Evolutionary conservation across 2,888 invertebrate species (phyloP).

Genomic region (Spilosoma lubricipeda): DNA sequence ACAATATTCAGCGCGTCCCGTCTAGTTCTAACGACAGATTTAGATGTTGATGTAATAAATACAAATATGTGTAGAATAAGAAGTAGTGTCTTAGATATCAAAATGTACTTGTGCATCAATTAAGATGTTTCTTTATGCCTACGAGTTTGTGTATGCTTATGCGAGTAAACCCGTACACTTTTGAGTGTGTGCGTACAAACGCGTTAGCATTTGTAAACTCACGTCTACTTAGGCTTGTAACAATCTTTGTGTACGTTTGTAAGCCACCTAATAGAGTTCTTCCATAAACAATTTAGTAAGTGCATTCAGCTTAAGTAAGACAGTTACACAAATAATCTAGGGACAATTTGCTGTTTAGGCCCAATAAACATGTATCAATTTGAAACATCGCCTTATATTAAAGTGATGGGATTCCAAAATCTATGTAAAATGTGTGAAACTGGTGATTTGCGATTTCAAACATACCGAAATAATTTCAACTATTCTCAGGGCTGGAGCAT

Average conservation of each 20-base stretch:
- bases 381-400: too few species aligned
- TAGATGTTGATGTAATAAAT: neutral
- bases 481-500: neutral
- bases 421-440: too few species aligned
- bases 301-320: neutral
- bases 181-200: neutral
- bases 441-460: too few species aligned
- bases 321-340: too few species aligned
- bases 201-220: neutral
- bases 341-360: too few species aligned
- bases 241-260: neutral
- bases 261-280: neutral
- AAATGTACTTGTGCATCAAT: neutral
- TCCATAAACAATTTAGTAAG: neutral
- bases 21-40: neutral
- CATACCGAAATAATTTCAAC: too few species aligned
- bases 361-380: too few species aligned
- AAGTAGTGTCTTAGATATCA: neutral
- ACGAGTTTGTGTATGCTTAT: neutral
- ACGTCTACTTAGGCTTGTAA: neutral
- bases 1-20: neutral
- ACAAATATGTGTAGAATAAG: neutral
- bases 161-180: neutral
- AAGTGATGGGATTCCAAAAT: too few species aligned
- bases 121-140: neutral